These are phyloP conservation scores for Lepidocyrtoides sp. DNA, from an alignment of 2,888 invertebrate genomes.

Conservation along the genomic window DNA sequence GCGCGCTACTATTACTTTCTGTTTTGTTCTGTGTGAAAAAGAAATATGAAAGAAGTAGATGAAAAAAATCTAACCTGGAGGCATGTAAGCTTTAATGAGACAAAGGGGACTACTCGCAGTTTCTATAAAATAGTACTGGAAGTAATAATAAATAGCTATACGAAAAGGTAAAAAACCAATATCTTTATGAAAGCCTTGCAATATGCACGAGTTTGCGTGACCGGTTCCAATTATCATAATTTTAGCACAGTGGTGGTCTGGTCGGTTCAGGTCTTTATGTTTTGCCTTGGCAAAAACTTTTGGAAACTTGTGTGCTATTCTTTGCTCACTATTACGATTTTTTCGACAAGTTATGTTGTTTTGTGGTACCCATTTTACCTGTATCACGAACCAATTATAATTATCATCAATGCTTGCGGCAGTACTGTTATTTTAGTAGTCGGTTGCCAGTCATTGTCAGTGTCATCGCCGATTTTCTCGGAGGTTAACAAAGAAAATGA, in stretches of 20 bases:
- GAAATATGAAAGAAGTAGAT: neutral
- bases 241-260: conserved; percentile 80
- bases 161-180: too few relatives aligned
- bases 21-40: neutral
- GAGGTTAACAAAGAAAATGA: neutral
- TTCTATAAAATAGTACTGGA: neutral
- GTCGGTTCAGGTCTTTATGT: too few relatives aligned
- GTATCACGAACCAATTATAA: too few relatives aligned
- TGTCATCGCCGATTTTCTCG: neutral
- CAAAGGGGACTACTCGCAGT: neutral
- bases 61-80: neutral
- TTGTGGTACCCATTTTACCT: too few relatives aligned
- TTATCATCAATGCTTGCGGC: too few relatives aligned
- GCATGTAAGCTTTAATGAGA: neutral
- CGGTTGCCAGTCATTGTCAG: neutral
- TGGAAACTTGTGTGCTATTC: too few relatives aligned
- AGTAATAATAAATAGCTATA: neutral
- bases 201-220: conserved; percentile 72
- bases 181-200: too few relatives aligned
- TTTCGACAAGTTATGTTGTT: too few relatives aligned
- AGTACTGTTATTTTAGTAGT: too few relatives aligned
- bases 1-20: neutral
- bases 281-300: too few relatives aligned
- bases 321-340: too few relatives aligned
- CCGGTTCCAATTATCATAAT: conserved; percentile 82